Conservation (phyloP, 1,140 invertebrate species). For the Panonychus citri region DNA sequence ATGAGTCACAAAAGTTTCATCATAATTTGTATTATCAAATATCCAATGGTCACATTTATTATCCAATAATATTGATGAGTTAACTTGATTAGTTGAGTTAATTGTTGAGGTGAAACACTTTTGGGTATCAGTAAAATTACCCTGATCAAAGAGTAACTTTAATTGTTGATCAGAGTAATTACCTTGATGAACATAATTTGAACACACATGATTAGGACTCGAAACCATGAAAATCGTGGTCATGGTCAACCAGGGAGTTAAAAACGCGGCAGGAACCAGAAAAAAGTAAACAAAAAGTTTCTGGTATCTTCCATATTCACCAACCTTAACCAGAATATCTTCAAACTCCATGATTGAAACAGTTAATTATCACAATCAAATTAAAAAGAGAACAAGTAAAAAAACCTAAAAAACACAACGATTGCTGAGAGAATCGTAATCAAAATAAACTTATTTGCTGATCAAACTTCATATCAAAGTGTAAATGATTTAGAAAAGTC, state of each 20-base stretch:
- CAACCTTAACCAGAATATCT: slow-evolving; percentile 29
- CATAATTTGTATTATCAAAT: slow-evolving; percentile 22
- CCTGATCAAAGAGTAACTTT: neutral
- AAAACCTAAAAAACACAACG: too few relatives aligned
- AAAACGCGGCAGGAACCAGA: slow-evolving; percentile 9
- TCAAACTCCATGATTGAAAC: slow-evolving; percentile 38
- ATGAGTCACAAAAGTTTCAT: slow-evolving; percentile 23
- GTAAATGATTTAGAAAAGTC: too few relatives aligned
- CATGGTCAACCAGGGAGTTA: slow-evolving; percentile 15
- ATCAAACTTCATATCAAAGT: too few relatives aligned
- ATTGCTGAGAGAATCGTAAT: too few relatives aligned
- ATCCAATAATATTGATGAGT: too few relatives aligned
- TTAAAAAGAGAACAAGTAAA: too few relatives aligned
- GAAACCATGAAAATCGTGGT: slow-evolving; percentile 28
- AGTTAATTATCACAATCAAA: too few relatives aligned
- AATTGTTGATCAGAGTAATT: neutral
- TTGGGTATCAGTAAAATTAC: slow-evolving; percentile 19
- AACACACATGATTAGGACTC: slow-evolving; percentile 31
- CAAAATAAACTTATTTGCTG: too few relatives aligned
- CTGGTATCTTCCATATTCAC: slow-evolving; percentile 33
- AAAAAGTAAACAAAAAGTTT: slow-evolving; percentile 17
- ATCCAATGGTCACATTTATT: slow-evolving; percentile 21
- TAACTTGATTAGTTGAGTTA: too few relatives aligned
- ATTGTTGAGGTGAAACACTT: neutral
- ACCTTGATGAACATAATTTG: slow-evolving; percentile 1